Evolutionary conservation across 2,888 invertebrate species (phyloP), one percentile per base, ranked within the genome.

Genomic region (Agonopterix subpropinquella): DNA sequence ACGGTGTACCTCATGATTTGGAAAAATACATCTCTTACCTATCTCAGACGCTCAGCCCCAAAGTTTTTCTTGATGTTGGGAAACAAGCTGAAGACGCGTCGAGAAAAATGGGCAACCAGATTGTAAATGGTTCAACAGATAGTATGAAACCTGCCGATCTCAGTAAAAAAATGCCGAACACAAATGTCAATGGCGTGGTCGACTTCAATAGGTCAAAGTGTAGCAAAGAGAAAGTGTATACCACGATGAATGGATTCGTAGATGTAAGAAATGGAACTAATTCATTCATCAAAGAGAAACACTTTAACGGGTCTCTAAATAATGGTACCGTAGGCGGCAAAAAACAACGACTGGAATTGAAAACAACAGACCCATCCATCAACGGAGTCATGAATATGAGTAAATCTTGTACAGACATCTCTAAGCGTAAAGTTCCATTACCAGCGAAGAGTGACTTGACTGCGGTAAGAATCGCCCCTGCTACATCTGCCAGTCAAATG

Each of bases 1-100:
- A 85, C 55, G 84, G 86, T 53, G 82, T 84, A 61, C 79, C 86
- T 11, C 78, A 87, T 51, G 88, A 89, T 59, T 70, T 89, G 52
- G 85, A 89, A 58, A 88, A 88, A 61, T 89, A 89, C 64, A 88
- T 89, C 55, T 84, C 87, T 43, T 88, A 85, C 62, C 67, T 89
- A 57, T 86, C 89, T 46, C 81, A 88, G 60, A 89, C 88, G 47
- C 77, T 89, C 51, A 87, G 78, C 58, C 87, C 88, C 36, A 87
- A 86, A 70, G 85, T 87, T 52, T 70, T 88, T 51, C 74, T 84
- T 61, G 87, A 88, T 52, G 82, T 82, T 52, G 72, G 74, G 36
- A 85, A 83, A 58, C 81, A 80, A 67, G 64, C 68, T 37, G 77
- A 81, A 48, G 56, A 64, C 44, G 56, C 61, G 45, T 54, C 63